Base-by-base conservation (phyloP, 2,888 invertebrate species). In the Heteromyza rotundicornis region DNA sequence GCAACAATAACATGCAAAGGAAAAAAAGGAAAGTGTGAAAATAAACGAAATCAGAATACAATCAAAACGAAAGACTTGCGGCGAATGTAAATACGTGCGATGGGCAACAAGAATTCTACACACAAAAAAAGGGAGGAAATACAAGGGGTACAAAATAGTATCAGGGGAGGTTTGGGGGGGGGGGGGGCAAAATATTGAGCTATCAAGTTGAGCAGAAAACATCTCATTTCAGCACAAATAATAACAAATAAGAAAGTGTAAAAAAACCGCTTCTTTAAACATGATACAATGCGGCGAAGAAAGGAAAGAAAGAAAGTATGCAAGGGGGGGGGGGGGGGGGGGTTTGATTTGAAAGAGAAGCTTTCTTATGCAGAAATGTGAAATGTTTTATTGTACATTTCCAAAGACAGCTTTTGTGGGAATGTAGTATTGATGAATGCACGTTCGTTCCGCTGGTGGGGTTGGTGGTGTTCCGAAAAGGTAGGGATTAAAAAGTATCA, bases 41-140 rank as follows among this genome's bases (percentile, higher is more conserved):
- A 44, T 36, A 52, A 44, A 56, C 40, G 60, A 35, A 60, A 61
- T 57, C 44, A 61, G 36, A 56, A 61, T 27, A 61, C 61, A 61
- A 61, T 57, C 61, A 62, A 62, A 49, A 40, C 19, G 62, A 54
- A 58, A 62, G 53, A 58, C 62, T 57, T 54, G 58, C 53, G 58
- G 54, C 40, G 58, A 52, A 62, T 62, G 57, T 62, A 62, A 62
- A 62, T 62, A 62, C 52, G 57, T 23, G 35, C 17, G 50, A 20
- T 56, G 22, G 44, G 49, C 20, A 24, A 51, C 49, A 61, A 36
- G 3, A 40, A 40, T n/a, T 7, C 40, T 10, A 40, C 40, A 7
- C 40, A 40, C 8, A 40, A 3, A n/a, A 8, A 40, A 40, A 14
- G 40, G 14, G 40, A 2, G 40, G 8, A n/a, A 40, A n/a, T 40